Conservation (phyloP, 2,797 vertebrate species). For the Enteromius fasciolatus region DNA sequence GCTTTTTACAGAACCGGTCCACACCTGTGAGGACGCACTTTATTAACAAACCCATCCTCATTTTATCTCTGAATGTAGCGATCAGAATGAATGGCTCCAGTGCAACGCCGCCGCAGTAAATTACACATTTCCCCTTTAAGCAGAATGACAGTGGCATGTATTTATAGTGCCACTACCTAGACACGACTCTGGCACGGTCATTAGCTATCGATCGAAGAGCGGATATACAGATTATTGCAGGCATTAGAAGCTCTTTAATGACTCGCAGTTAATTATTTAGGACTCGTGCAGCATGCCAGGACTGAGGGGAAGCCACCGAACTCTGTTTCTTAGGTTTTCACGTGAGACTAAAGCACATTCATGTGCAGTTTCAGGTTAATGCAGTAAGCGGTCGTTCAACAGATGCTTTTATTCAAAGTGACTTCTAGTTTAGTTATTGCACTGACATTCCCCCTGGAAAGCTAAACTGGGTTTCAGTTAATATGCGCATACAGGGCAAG, state of each 20-base stretch:
- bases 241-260: constrained; percentile 40
- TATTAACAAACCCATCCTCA: not conserved
- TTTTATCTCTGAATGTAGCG: not conserved
- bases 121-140: constrained; percentile 10
- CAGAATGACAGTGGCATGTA: constrained; percentile 2
- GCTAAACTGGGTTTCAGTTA: not conserved
- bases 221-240: constrained; percentile 30
- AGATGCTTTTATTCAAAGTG: not conserved
- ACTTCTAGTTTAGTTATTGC: not conserved
- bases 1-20: not conserved
- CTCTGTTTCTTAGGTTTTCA: not conserved
- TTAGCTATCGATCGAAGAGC: constrained; percentile 39
- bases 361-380: not conserved
- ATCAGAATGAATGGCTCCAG: not conserved
- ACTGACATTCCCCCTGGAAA: not conserved
- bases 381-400: not conserved
- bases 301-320: not conserved
- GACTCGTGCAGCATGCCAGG: constrained; percentile 1
- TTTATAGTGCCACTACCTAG: constrained; percentile 47
- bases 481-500: not conserved
- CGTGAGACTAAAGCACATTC: not conserved
- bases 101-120: not conserved
- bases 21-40: not conserved
- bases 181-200: constrained; percentile 5
- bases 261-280: constrained; percentile 55